These are phyloP conservation scores for Lasiurus cinereus DNA, from an alignment of 2,113 vertebrate species.

Conservation along the genomic window DNA sequence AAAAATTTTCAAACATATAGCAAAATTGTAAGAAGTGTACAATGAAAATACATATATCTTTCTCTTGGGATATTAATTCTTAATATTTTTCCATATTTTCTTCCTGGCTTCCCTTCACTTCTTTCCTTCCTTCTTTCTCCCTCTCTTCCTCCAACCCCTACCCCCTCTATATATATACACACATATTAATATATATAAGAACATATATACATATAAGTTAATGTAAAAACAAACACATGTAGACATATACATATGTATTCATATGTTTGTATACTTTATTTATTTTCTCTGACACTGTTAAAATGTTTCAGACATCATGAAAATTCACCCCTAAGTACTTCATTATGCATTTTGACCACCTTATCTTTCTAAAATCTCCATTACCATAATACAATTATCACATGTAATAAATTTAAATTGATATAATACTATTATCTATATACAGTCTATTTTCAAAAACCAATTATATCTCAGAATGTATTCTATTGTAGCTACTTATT, in stretches of 20 bases:
- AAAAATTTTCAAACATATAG: background rate
- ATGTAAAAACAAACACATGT: background rate
- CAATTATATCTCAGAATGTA: background rate
- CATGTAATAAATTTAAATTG: background rate
- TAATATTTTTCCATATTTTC: background rate
- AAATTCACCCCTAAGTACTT: background rate
- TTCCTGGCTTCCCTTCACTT: fast-evolving
- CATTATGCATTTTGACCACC: background rate
- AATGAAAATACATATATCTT: background rate
- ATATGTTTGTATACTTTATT: background rate
- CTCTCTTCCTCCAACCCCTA: background rate
- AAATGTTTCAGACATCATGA: background rate
- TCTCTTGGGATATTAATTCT: background rate
- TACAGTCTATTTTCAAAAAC: background rate
- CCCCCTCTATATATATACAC: background rate
- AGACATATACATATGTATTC: background rate
- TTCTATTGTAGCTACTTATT: background rate
- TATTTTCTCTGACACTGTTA: background rate
- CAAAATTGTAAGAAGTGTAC: background rate
- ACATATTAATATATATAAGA: background rate
- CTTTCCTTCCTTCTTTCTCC: background rate
- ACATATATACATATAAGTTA: background rate
- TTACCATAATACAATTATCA: background rate
- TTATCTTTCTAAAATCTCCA: background rate
- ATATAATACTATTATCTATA: background rate